Conservation (phyloP, 2,113 vertebrate genomes). For the Daphoenositta chrysoptera region DNA sequence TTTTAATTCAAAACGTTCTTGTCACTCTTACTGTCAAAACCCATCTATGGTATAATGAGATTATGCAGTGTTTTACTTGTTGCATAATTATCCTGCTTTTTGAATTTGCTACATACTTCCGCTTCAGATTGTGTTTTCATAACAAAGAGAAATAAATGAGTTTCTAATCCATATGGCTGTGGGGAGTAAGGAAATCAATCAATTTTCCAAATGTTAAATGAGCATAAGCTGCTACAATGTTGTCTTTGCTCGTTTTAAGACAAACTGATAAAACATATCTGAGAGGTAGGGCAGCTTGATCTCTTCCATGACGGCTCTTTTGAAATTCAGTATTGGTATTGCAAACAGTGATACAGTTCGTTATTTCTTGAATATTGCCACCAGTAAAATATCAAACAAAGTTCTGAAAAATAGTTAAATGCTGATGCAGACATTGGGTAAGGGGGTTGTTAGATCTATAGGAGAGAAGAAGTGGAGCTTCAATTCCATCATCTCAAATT, state of each 20-base stretch:
- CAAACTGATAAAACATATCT: neutral
- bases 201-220: neutral
- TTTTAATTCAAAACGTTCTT: constrained; percentile 18
- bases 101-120: neutral
- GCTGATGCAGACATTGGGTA: neutral
- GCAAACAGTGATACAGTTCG: neutral
- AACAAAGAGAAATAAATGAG: constrained; percentile 29
- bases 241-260: neutral
- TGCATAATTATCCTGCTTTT: constrained; percentile 6
- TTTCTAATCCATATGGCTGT: neutral
- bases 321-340: neutral
- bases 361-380: neutral
- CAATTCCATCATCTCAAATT: neutral
- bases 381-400: neutral
- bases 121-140: neutral
- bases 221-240: neutral
- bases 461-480: neutral
- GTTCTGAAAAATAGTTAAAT: neutral
- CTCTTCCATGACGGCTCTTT: neutral
- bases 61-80: neutral
- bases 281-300: neutral
- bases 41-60: neutral
- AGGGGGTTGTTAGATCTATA: neutral
- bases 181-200: neutral
- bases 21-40: neutral